Percentiles rank a stretch among this genome's conserved stretches.
Conservation (phyloP, 2,113 vertebrate species). For the Dipodomys ordii region DNA sequence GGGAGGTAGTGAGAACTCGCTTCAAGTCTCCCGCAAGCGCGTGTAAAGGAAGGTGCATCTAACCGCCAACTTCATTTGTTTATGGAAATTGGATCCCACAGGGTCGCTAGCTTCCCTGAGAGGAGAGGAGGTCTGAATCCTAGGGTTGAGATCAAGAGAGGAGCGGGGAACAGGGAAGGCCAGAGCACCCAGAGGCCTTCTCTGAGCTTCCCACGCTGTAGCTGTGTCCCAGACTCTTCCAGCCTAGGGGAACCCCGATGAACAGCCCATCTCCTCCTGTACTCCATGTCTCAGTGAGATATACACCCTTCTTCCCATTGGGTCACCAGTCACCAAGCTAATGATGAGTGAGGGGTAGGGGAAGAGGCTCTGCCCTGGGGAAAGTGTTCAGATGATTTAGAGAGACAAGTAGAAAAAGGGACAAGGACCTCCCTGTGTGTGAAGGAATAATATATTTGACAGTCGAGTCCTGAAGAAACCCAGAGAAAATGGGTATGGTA, state of each 20-base stretch:
- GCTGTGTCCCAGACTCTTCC: neutral
- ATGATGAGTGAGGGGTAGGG: too few relatives aligned
- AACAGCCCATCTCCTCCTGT: neutral
- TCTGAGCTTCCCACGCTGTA: fast-evolving
- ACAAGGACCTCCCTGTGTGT: neutral
- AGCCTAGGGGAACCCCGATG: fast-evolving
- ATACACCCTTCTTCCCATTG: neutral
- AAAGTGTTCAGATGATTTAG: neutral
- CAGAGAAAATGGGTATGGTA: too few relatives aligned
- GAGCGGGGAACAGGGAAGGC: fast-evolving
- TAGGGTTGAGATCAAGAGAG: neutral
- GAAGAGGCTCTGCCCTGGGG: neutral
- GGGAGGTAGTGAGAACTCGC: constrained; percentile 23
- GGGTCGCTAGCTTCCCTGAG: neutral
- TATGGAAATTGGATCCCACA: constrained; percentile 82
- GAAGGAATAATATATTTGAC: neutral
- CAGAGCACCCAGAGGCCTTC: neutral
- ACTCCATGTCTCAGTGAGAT: neutral
- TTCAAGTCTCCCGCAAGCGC: neutral
- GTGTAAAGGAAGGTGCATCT: constrained; percentile 77
- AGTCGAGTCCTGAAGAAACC: neutral
- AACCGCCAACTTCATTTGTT: constrained; percentile 82
- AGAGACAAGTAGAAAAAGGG: neutral
- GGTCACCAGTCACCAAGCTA: neutral
- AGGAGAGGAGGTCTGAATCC: neutral